A percentile compares a stretch with the other conserved stretches of the same genome.
phyloP scores from a whole-genome alignment of 2,113 vertebrate genomes.

The Mystacornis crossleyi region DNA sequence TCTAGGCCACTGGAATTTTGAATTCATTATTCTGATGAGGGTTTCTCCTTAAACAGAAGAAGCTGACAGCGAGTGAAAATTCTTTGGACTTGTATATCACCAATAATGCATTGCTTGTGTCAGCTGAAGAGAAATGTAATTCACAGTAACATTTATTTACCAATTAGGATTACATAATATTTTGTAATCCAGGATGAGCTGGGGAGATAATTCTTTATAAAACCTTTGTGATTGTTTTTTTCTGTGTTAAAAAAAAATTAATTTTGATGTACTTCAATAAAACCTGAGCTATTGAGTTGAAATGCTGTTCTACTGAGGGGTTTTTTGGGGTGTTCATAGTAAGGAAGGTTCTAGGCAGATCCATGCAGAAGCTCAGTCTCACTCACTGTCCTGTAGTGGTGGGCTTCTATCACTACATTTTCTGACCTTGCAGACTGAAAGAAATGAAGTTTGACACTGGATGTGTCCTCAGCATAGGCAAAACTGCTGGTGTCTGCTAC shows the following conservation, averaged over 20 bases:
- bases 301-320: fast-evolving
- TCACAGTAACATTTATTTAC: not conserved
- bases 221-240: not conserved
- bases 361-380: not conserved
- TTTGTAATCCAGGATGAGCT: not conserved
- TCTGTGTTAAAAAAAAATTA: not conserved
- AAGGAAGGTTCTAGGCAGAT: not conserved
- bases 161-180: not conserved
- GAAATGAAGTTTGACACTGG: not conserved
- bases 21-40: not conserved
- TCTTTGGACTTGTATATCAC: not conserved
- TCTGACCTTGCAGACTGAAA: not conserved
- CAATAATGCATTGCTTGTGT: not conserved
- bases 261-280: not conserved
- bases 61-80: not conserved
- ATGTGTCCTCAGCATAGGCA: not conserved
- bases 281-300: not conserved
- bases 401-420: not conserved
- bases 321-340: not conserved
- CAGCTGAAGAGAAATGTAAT: not conserved
- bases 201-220: not conserved
- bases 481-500: not conserved
- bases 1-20: not conserved
- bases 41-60: not conserved
- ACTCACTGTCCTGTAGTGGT: fast-evolving